Base-by-base conservation (phyloP, 2,113 vertebrate species). In the Campylomormyrus numenius region DNA sequence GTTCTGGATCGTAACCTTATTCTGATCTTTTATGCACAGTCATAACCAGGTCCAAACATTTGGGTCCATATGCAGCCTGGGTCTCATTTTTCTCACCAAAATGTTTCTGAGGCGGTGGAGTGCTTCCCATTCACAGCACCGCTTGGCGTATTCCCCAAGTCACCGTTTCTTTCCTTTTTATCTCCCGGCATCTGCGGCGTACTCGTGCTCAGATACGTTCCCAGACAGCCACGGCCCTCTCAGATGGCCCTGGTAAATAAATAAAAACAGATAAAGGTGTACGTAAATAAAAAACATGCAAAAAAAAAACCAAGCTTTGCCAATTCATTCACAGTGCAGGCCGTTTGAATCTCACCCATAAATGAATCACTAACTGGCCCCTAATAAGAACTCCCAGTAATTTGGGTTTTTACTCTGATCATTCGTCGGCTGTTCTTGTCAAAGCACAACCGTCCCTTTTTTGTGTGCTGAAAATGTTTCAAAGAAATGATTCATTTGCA, bases 401-500 rank as follows among this genome's bases (percentile, higher is more conserved):
- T 90, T 87, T 87, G 85, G 84, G 88, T 86, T 85, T 91, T 91
- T 48, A 90, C 66, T 92, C 90, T 88, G 77, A 93, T 39, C 87
- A 89, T 91, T 91, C 58, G 90, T 92, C 7, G 53, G 24, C 8
- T 45, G 17, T 89, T 89, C 87, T 92, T 89, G 90, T 93, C 91
- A 91, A 90, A 91, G 89, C 66, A 91, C 88, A 92, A 91, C 85
- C 52, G 89, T 91, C 88, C 88, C 88, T 86, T 90, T 91, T 86
- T 88, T 74, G 77, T 89, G 89, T 42, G 86, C 53, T 89, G 90
- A 84, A 66, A 89, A 91, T 92, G 50, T 92, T 91, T 93, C 66
- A 15, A 88, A 19, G 15, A 92, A 93, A 93, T 90, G 77, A 92
- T 93, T 92, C 0, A 87, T 90, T 89, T 91, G 92, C 91, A 92